phyloP scores from a whole-genome alignment of 2,888 invertebrate species.

The Drosophila gaucha region DNA sequence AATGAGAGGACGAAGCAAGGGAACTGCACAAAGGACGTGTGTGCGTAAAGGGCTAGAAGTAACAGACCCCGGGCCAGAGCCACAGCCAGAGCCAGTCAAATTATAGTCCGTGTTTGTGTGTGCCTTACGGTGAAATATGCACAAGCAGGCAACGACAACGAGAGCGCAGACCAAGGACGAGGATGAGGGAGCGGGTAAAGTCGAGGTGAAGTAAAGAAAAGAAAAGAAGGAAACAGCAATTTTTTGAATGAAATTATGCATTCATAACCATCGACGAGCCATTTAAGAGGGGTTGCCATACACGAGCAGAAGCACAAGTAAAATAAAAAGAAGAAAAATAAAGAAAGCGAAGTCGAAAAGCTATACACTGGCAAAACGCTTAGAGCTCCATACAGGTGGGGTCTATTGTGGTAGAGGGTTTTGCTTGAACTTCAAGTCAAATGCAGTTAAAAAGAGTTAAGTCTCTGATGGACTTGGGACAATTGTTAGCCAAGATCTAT shows the following conservation, averaged over 20 bases:
- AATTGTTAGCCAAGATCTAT: slow-evolving; percentile 14
- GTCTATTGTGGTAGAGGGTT: neutral
- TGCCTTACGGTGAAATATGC: slow-evolving; percentile 46
- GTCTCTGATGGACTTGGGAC: slow-evolving; percentile 19
- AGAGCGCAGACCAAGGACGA: neutral
- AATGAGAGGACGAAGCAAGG: neutral
- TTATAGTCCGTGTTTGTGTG: slow-evolving; percentile 48
- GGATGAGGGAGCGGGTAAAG: neutral
- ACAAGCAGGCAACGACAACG: slow-evolving; percentile 17
- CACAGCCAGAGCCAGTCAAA: slow-evolving; percentile 19
- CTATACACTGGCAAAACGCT: slow-evolving; percentile 4
- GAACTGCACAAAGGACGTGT: slow-evolving; percentile 18
- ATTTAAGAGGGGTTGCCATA: slow-evolving; percentile 46
- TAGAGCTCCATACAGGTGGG: slow-evolving; percentile 39
- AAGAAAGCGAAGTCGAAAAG: slow-evolving; percentile 24
- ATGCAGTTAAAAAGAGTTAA: slow-evolving; percentile 39
- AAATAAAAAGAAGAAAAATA: neutral
- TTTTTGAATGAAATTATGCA: slow-evolving; percentile 76
- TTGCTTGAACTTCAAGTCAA: slow-evolving; percentile 37
- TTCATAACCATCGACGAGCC: slow-evolving; percentile 68
- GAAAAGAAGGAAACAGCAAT: slow-evolving; percentile 49
- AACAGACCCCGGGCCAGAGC: slow-evolving; percentile 12
- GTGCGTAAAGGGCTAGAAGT: slow-evolving; percentile 27
- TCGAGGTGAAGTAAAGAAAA: slow-evolving; percentile 5
- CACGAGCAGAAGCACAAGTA: neutral